Conservation (phyloP, 2,797 vertebrate species). For the Labroides dimidiatus region DNA sequence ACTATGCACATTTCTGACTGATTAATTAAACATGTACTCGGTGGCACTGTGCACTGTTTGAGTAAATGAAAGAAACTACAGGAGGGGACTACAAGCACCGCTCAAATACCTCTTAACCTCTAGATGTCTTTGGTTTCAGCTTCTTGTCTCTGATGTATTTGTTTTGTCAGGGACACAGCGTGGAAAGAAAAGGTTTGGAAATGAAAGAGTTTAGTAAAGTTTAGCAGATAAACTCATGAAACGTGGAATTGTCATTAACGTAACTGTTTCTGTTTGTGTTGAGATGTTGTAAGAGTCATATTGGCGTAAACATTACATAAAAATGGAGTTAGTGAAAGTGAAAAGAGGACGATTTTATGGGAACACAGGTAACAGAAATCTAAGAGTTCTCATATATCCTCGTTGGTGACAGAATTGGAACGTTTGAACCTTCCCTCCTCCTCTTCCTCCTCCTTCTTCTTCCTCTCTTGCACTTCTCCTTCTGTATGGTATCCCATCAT, state of each 20-base stretch:
- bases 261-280: conserved; percentile 4
- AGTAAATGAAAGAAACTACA: not conserved
- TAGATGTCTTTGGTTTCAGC: conserved; percentile 20
- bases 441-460: conserved; percentile 84
- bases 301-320: not conserved
- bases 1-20: not conserved
- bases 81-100: conserved; percentile 12
- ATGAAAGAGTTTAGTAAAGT: conserved; percentile 28
- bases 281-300: not conserved
- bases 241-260: not conserved
- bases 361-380: not conserved
- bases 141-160: conserved; percentile 8
- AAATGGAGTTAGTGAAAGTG: not conserved
- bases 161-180: conserved; percentile 22
- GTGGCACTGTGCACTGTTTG: not conserved
- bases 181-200: conserved; percentile 29
- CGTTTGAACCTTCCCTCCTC: conserved; percentile 85
- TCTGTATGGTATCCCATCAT: conserved; percentile 88
- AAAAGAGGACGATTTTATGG: not conserved
- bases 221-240: conserved; percentile 14
- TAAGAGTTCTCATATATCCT: conserved; percentile 74
- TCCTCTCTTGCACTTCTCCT: conserved; percentile 74
- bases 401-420: conserved; percentile 81
- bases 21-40: not conserved
- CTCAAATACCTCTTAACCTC: conserved; percentile 28